Conservation (phyloP, 2,888 invertebrate genomes). For the Noctua janthina region DNA sequence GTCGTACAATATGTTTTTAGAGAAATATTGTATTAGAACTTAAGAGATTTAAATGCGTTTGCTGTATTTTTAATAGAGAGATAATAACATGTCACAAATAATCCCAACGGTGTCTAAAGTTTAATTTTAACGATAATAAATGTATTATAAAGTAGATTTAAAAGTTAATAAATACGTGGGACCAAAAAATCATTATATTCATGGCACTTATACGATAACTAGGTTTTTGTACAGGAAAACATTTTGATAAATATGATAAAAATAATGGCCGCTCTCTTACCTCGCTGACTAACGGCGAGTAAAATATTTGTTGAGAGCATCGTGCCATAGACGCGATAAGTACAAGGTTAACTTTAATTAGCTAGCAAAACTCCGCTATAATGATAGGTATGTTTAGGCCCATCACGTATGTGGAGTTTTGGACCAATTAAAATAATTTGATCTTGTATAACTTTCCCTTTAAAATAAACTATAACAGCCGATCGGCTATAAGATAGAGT, state of each 20-base stretch:
- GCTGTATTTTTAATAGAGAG: background rate
- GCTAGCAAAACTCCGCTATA: background rate
- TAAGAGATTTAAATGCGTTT: slow-evolving; percentile 10
- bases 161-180: slow-evolving; percentile 69
- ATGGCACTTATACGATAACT: slow-evolving; percentile 73
- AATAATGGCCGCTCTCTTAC: slow-evolving; percentile 62
- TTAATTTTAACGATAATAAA: slow-evolving; percentile 67
- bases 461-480: slow-evolving; percentile 8
- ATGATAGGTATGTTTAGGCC: background rate
- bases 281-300: slow-evolving; percentile 54
- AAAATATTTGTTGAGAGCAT: slow-evolving; percentile 43
- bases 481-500: background rate
- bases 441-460: slow-evolving; percentile 4
- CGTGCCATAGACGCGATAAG: slow-evolving; percentile 34
- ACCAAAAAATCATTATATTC: slow-evolving; percentile 64
- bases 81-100: slow-evolving; percentile 55
- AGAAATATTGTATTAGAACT: slow-evolving; percentile 5
- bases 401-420: background rate
- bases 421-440: background rate
- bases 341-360: slow-evolving; percentile 4
- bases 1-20: background rate
- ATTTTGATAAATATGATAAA: slow-evolving; percentile 62
- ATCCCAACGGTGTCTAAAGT: slow-evolving; percentile 58
- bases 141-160: slow-evolving; percentile 64
- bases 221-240: slow-evolving; percentile 62